phyloP scores from a whole-genome alignment of 2,888 invertebrate genomes.

The Himalopsyche tibetana region DNA sequence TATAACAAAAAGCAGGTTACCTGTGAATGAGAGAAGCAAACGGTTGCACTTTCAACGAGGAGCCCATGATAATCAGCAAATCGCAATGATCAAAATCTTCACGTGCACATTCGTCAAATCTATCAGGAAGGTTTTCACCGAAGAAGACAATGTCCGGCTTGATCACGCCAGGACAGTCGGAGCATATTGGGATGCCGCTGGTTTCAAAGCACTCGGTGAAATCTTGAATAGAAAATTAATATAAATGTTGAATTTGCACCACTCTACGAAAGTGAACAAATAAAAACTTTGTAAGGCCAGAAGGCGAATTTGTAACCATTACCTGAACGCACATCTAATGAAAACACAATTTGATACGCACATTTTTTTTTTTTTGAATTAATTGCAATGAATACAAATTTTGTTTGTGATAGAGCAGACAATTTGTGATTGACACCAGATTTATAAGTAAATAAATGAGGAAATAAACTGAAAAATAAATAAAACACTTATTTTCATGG shows the following conservation, averaged over 20 bases:
- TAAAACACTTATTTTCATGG: too few relatives aligned
- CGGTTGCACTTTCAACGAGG: conserved; percentile 95
- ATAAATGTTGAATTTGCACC: background rate
- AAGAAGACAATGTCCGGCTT: conserved; percentile 98
- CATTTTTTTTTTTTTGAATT: too few relatives aligned
- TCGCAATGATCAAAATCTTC: conserved; percentile 92
- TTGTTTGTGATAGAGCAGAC: too few relatives aligned
- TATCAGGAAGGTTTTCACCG: conserved; percentile 90
- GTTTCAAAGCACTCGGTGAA: conserved; percentile 83
- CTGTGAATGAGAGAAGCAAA: conserved; percentile 92
- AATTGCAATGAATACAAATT: too few relatives aligned
- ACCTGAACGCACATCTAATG: too few relatives aligned
- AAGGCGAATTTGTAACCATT: too few relatives aligned
- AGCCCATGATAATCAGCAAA: conserved; percentile 95
- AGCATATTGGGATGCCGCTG: conserved; percentile 87
- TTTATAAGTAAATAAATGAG: too few relatives aligned
- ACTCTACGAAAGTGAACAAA: background rate
- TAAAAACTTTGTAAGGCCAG: too few relatives aligned
- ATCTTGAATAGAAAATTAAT: conserved; percentile 55
- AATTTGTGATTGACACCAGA: too few relatives aligned
- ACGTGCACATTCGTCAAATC: conserved; percentile 83
- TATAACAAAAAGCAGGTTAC: conserved; percentile 70
- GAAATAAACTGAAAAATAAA: too few relatives aligned
- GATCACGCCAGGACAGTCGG: conserved; percentile 85
- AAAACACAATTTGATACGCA: too few relatives aligned